Evolutionary conservation across 2,888 invertebrate species (phyloP), one percentile per base, ranked within the genome.

Genomic region (Tetragonula carbonaria): DNA sequence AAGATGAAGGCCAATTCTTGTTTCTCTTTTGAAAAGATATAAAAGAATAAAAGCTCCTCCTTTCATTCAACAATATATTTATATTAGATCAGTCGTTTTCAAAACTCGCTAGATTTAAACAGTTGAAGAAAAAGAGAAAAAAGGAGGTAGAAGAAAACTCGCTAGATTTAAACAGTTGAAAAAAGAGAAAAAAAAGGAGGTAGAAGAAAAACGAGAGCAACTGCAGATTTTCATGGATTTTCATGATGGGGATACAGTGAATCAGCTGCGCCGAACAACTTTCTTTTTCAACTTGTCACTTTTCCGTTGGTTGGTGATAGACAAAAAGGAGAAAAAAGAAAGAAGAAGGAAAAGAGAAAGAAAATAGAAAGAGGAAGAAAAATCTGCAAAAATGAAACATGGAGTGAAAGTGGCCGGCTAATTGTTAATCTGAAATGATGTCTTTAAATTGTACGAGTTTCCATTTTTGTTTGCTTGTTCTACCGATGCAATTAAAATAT

Each of bases 381-480:
- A 80, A 45, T 23, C 14, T 28, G n/a, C 62, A 65, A 55, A 79
- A 74, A 79, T 71, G 72, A 50, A 55, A 62, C n/a, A 59, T 45
- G 21, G 45, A 79, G 84, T 84, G 84, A 82, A 86, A 86, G 83
- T 62, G 72, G 38, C 53, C 72, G 21, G 28, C 38, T 33, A 65
- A 62, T 57, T 57, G n/a, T 63, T 23, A 65, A 18, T 33, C 55
- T 71, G 50, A 75, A 80, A 59, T 50, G 33, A 51, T 8, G 63
- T 50, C 14, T 66, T 63, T 70, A 68, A 86, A 86, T 80, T 62
- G 81, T 55, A 14, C 84, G 57, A 62, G 70, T 87, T 84, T 86
- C 84, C 79, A 62, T 86, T 84, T 81, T 76, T 81, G 84, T 84
- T 79, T 67, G 77, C 74, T 59, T 16, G 74, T 79, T 70, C 74